Conservation (phyloP, 2,797 vertebrate genomes). For the Manis pentadactyla region DNA sequence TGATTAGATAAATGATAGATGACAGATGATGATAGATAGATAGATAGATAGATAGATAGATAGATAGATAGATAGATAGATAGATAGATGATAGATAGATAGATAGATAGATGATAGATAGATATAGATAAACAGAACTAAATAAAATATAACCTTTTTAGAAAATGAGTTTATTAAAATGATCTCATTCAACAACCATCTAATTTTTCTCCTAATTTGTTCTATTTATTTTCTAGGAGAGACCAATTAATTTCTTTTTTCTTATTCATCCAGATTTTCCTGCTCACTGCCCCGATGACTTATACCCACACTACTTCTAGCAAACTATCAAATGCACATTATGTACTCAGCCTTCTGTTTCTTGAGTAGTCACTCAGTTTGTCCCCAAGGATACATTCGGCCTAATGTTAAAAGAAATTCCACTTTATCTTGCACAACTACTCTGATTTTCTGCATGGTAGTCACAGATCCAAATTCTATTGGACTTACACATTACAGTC, state of each 20-base stretch:
- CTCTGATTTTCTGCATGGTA: neutral
- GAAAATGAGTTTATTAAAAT: neutral
- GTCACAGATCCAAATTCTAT: neutral
- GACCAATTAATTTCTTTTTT: neutral
- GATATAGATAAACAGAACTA: neutral
- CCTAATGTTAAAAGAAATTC: neutral
- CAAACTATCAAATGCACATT: neutral
- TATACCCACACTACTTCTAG: neutral
- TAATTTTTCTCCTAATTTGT: neutral
- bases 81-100: neutral
- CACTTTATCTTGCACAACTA: neutral
- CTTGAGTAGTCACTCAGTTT: neutral
- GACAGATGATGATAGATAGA: too few species aligned
- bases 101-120: neutral
- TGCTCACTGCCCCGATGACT: neutral
- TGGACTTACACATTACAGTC: neutral
- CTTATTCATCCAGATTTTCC: neutral
- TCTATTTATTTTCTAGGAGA: constrained; percentile 22
- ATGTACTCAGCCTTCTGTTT: neutral
- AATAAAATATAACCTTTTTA: neutral
- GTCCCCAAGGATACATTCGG: neutral
- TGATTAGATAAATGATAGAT: too few species aligned
- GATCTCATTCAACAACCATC: neutral
- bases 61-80: neutral
- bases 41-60: neutral